A percentile compares a stretch with the other conserved stretches of the same genome.
Evolutionary conservation across 2,888 invertebrate genomes (phyloP).

Genomic region (Lasius platythorax): DNA sequence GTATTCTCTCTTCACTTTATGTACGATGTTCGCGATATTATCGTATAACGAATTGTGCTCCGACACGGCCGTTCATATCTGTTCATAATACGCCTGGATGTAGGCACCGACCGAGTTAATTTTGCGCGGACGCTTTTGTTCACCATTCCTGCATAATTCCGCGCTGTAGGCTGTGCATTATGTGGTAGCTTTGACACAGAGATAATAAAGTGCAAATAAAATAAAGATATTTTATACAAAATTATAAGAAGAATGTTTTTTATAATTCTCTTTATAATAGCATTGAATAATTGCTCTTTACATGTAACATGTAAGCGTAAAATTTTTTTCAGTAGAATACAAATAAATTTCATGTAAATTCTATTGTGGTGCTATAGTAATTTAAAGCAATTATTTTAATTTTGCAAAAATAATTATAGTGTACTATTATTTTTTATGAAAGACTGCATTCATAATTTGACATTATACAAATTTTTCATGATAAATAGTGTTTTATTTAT

Average conservation of each 20-base stretch:
- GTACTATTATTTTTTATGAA: neutral
- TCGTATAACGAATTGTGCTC: slow-evolving; percentile 60
- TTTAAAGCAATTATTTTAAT: slow-evolving; percentile 2
- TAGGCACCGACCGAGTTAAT: slow-evolving; percentile 64
- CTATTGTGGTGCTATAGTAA: neutral
- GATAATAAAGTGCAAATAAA: slow-evolving; percentile 63
- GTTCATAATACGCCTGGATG: slow-evolving; percentile 73
- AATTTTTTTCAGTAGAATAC: neutral
- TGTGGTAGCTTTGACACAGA: slow-evolving; percentile 39
- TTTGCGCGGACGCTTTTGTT: slow-evolving; percentile 69
- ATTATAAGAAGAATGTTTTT: slow-evolving; percentile 35
- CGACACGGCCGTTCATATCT: slow-evolving; percentile 64
- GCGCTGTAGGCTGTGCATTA: slow-evolving; percentile 59
- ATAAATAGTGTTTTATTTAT: neutral
- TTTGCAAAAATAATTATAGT: neutral
- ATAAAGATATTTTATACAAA: slow-evolving; percentile 31
- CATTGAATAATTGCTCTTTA: neutral
- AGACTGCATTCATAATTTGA: neutral
- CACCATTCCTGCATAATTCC: slow-evolving; percentile 57
- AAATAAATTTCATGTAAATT: slow-evolving; percentile 23
- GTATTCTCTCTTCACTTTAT: slow-evolving; percentile 54
- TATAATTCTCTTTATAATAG: slow-evolving; percentile 14
- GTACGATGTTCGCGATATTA: slow-evolving; percentile 42
- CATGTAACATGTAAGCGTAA: neutral
- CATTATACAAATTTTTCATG: neutral